Conservation (phyloP, 2,888 invertebrate genomes). For the Tetropium fuscum region DNA sequence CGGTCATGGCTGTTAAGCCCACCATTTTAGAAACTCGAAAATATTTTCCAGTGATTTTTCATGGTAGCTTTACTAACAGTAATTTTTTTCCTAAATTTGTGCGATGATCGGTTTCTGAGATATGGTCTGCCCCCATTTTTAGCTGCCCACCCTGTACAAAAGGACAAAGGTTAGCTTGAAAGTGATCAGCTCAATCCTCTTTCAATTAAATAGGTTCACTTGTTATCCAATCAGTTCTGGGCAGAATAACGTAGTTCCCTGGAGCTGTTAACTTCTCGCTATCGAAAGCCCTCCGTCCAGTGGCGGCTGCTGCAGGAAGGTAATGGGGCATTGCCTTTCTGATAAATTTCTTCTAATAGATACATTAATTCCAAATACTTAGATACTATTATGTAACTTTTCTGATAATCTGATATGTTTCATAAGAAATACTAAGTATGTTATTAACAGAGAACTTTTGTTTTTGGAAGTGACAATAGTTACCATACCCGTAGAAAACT, state of each 20-base stretch:
- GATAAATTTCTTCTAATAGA: too few species aligned
- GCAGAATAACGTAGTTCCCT: conserved; percentile 56
- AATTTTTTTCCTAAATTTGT: background rate
- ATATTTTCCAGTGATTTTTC: background rate
- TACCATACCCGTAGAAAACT: too few species aligned
- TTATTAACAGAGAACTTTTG: too few species aligned
- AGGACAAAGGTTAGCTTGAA: conserved; percentile 39
- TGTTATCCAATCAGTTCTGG: conserved; percentile 63
- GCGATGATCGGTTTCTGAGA: background rate
- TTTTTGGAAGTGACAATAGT: too few species aligned
- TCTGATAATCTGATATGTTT: too few species aligned
- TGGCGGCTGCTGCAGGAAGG: too few species aligned
- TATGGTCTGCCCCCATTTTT: background rate
- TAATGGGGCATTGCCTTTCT: too few species aligned
- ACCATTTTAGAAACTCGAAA: background rate
- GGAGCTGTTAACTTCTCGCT: conserved; percentile 53
- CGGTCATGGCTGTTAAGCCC: background rate
- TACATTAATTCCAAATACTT: too few species aligned
- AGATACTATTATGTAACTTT: too few species aligned
- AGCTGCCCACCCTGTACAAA: background rate
- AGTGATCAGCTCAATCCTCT: conserved; percentile 64
- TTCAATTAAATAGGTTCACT: conserved; percentile 65
- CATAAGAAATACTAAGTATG: too few species aligned
- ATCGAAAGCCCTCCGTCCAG: conserved; percentile 26
- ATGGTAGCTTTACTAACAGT: background rate